phyloP scores from a whole-genome alignment of 2,113 vertebrate species.

The Hymenochirus boettgeri region DNA sequence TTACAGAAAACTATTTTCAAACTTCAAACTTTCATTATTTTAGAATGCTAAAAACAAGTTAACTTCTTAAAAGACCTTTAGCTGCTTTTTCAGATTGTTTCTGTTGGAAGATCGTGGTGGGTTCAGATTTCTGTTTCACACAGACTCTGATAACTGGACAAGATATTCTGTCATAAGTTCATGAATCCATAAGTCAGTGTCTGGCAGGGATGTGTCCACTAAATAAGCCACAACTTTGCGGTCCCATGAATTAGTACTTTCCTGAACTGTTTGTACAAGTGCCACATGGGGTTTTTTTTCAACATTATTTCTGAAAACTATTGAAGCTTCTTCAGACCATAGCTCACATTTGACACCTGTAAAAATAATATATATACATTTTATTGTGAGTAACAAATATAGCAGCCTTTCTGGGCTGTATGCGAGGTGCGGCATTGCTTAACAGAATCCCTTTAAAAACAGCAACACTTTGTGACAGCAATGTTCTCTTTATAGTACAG shows the following conservation, averaged over 20 bases:
- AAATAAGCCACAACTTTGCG: constrained; percentile 74
- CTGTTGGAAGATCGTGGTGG: constrained; percentile 41
- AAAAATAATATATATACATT: constrained; percentile 7
- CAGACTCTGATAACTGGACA: constrained; percentile 59
- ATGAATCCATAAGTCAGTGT: constrained; percentile 86
- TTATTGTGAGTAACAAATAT: no score
- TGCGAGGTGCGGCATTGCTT: no score
- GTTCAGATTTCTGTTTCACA: constrained; percentile 55
- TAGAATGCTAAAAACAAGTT: constrained; percentile 54
- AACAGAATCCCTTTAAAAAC: no score
- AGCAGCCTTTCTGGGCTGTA: no score
- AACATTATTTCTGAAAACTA: constrained; percentile 88
- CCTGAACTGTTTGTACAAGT: constrained; percentile 70
- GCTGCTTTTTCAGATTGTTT: constrained; percentile 56
- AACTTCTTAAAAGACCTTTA: constrained; percentile 43
- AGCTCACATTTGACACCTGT: constrained; percentile 71
- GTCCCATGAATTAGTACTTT: constrained; percentile 69
- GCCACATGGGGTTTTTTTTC: constrained; percentile 86
- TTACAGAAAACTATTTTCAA: constrained; percentile 54
- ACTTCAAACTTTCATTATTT: constrained; percentile 47
- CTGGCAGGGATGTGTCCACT: constrained; percentile 77
- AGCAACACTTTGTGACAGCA: no score
- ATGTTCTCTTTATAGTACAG: no score
- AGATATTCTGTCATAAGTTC: constrained; percentile 75
- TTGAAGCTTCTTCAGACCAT: constrained; percentile 89